Percentiles rank a stretch among this genome's conserved stretches.
Conservation (phyloP, 1,140 invertebrate genomes). For the Drosophila seguyi region DNA sequence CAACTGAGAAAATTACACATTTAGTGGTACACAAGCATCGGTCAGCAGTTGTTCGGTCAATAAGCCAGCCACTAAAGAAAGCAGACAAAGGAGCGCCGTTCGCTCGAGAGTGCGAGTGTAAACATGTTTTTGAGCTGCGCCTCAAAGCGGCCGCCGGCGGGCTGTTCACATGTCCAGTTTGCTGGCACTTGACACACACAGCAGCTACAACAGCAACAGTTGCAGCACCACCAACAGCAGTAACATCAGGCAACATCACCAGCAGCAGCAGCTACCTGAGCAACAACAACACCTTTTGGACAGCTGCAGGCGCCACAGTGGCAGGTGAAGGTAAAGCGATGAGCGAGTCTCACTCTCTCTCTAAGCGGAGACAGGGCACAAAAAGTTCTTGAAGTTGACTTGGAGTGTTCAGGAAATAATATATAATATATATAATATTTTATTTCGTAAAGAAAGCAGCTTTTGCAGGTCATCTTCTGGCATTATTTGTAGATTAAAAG, state of each 20-base stretch:
- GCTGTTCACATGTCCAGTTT: constrained; percentile 71
- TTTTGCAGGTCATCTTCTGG: fast-evolving
- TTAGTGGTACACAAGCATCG: constrained; percentile 53
- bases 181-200: constrained; percentile 78
- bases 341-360: constrained; percentile 12
- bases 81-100: constrained; percentile 52
- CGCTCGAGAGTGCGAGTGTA: constrained; percentile 54
- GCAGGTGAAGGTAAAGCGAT: constrained; percentile 53
- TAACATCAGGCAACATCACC: constrained; percentile 28
- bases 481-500: background rate
- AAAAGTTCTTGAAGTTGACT: constrained; percentile 6
- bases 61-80: constrained; percentile 66
- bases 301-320: constrained; percentile 70
- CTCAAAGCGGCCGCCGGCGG: constrained; percentile 67
- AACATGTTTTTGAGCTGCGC: constrained; percentile 78
- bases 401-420: background rate
- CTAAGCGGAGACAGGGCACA: background rate
- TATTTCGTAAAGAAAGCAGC: too few relatives aligned
- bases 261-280: constrained; percentile 32
- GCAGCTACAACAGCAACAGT: constrained; percentile 45
- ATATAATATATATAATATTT: background rate
- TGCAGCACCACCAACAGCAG: constrained; percentile 43
- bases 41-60: constrained; percentile 54
- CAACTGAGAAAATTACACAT: constrained; percentile 69
- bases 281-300: constrained; percentile 63